Evolutionary conservation across 2,888 invertebrate species (phyloP).

Genomic region (Halictus quadricinctus): DNA sequence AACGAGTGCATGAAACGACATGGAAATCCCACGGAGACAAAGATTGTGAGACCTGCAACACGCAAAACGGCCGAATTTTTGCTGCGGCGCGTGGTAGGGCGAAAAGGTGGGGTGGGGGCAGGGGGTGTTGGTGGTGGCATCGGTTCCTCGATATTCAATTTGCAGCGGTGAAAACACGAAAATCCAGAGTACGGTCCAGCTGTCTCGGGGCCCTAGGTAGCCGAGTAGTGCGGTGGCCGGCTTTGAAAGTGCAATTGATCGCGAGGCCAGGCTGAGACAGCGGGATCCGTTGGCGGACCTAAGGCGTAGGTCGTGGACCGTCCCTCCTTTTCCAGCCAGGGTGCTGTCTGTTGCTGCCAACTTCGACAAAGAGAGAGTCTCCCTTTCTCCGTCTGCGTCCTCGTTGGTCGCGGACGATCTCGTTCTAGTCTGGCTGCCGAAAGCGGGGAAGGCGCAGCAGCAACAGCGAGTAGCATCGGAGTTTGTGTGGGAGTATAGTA

Average conservation of each 20-base stretch:
- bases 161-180: neutral
- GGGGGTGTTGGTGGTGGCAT: neutral
- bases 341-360: constrained; percentile 56
- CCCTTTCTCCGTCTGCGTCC: constrained; percentile 28
- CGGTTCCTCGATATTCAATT: neutral
- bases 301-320: constrained; percentile 44
- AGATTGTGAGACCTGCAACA: neutral
- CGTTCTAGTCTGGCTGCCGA: constrained; percentile 5
- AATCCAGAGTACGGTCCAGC: neutral
- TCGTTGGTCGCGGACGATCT: neutral
- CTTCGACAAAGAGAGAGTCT: constrained; percentile 50
- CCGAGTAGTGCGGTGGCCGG: neutral
- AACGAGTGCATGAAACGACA: neutral
- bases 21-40: neutral
- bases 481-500: neutral
- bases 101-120: too few species aligned
- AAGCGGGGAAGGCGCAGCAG: constrained; percentile 34
- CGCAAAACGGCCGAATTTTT: neutral
- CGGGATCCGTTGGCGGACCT: constrained; percentile 28
- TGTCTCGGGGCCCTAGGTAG: neutral
- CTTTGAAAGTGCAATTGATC: constrained; percentile 54
- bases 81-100: neutral
- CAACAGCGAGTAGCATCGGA: constrained; percentile 19
- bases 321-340: constrained; percentile 35
- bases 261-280: constrained; percentile 22